phyloP scores from a whole-genome alignment of 2,113 vertebrate species.

The Pedionomus torquatus region DNA sequence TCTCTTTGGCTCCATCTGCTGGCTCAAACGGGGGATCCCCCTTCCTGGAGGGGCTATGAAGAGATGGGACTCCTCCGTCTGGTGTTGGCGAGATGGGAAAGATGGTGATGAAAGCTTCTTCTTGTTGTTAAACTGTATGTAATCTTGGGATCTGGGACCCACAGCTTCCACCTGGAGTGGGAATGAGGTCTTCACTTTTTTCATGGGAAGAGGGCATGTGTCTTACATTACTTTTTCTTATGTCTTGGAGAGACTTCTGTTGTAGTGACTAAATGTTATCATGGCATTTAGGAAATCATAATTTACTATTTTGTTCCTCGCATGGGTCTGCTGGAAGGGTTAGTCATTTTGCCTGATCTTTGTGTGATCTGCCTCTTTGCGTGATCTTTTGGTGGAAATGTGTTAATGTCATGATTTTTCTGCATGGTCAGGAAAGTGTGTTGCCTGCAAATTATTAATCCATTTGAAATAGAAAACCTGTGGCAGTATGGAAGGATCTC shows the following conservation, averaged over 20 bases:
- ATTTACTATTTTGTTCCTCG: background rate
- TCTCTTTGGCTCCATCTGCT: conserved; percentile 63
- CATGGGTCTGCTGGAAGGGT: background rate
- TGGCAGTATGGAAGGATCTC: background rate
- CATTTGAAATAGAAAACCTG: conserved; percentile 3
- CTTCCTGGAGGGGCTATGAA: background rate
- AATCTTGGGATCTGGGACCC: background rate
- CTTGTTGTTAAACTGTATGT: background rate
- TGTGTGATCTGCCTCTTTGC: no score
- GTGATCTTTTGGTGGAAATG: conserved; percentile 7
- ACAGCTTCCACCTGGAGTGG: background rate
- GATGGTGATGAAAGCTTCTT: background rate
- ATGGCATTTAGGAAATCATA: conserved; percentile 11
- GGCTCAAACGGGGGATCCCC: conserved; percentile 8
- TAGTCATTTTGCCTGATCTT: conserved; percentile 21
- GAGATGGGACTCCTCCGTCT: background rate
- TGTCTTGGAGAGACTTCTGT: background rate
- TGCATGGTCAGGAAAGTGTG: conserved; percentile 26
- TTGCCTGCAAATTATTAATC: conserved; percentile 34
- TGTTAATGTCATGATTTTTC: conserved; percentile 35
- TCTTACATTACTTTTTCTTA: background rate
- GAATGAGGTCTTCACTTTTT: background rate
- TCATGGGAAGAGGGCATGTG: background rate
- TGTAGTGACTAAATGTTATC: conserved; percentile 12
- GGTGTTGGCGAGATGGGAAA: background rate